Percentiles rank a stretch among this genome's conserved stretches.
Evolutionary conservation across 2,797 vertebrate genomes (phyloP).

Genomic region (Denticeps clupeoides): DNA sequence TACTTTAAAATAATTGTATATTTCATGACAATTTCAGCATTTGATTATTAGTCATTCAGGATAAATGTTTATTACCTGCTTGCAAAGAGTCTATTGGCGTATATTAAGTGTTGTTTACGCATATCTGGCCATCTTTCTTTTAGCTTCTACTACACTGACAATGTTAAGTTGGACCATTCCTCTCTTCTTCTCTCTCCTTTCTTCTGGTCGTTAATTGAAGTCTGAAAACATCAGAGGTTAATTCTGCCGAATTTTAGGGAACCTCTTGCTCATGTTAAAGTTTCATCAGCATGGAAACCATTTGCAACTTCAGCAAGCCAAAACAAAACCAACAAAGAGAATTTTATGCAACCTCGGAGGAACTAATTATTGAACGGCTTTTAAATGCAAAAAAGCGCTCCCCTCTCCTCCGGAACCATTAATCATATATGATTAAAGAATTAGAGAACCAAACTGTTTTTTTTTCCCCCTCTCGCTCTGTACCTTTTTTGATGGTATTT

Average conservation of each 20-base stretch:
- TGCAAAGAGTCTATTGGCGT: no score
- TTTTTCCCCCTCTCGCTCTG: constrained; percentile 27
- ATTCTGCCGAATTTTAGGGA: constrained; percentile 50
- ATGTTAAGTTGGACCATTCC: no score
- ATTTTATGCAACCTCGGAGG: constrained; percentile 55
- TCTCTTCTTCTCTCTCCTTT: constrained; percentile 1
- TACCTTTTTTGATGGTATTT: constrained; percentile 6
- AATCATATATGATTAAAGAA: constrained; percentile 62
- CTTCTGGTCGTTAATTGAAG: constrained; percentile 47
- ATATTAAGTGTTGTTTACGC: no score
- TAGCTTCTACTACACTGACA: no score
- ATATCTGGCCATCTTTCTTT: constrained; percentile 4
- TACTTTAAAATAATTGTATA: no score
- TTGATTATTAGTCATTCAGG: no score
- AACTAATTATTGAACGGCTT: constrained; percentile 61
- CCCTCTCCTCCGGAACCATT: constrained; percentile 39
- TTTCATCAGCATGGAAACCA: constrained; percentile 41
- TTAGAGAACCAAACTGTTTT: constrained; percentile 37
- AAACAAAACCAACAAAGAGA: constrained; percentile 39
- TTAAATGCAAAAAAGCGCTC: constrained; percentile 48
- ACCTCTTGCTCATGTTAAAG: constrained; percentile 39
- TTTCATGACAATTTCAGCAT: no score
- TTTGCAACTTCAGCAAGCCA: constrained; percentile 33
- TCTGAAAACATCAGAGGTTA: constrained; percentile 58
- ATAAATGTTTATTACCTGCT: no score